A percentile compares a stretch with the other conserved stretches of the same genome.
phyloP scores from a whole-genome alignment of 2,797 vertebrate genomes.

The Salarias fasciatus region DNA sequence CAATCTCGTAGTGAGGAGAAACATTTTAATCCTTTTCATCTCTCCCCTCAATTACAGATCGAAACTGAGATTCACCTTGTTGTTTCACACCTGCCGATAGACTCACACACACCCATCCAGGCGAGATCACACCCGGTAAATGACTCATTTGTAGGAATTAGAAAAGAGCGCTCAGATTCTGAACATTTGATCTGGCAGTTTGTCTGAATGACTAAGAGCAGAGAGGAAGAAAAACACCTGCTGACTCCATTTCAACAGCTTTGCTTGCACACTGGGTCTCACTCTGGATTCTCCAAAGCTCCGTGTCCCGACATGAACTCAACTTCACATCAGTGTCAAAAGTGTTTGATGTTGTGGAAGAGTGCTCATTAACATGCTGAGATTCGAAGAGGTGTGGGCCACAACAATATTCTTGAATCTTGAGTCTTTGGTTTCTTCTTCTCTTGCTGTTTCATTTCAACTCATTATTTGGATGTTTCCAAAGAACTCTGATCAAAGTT shows the following conservation, averaged over 20 bases:
- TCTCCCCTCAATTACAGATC: slow-evolving; percentile 22
- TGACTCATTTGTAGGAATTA: not conserved
- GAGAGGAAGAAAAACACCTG: slow-evolving; percentile 23
- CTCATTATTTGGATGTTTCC: slow-evolving; percentile 60
- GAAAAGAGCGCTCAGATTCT: slow-evolving; percentile 4
- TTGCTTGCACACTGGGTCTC: slow-evolving; percentile 5
- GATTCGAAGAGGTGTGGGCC: slow-evolving; percentile 23
- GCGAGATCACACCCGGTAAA: slow-evolving; percentile 6
- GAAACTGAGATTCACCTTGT: slow-evolving; percentile 15
- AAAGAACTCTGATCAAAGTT: slow-evolving; percentile 59
- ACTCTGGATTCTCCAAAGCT: not conserved
- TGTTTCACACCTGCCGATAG: slow-evolving; percentile 16
- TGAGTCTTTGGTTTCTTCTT: slow-evolving; percentile 29
- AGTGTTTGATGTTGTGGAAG: slow-evolving; percentile 36
- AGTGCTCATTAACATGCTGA: slow-evolving; percentile 43
- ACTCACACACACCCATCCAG: not conserved
- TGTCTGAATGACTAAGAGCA: not conserved
- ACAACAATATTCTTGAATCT: slow-evolving; percentile 34
- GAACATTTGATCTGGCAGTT: slow-evolving; percentile 4
- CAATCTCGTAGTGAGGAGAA: slow-evolving; percentile 50
- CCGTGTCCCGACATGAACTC: slow-evolving; percentile 21
- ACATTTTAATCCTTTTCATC: slow-evolving; percentile 18
- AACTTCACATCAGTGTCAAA: slow-evolving; percentile 30
- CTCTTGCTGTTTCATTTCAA: slow-evolving; percentile 23
- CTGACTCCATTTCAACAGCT: slow-evolving; percentile 26